Conservation (phyloP, 2,113 vertebrate genomes). For the Bos javanicus region DNA sequence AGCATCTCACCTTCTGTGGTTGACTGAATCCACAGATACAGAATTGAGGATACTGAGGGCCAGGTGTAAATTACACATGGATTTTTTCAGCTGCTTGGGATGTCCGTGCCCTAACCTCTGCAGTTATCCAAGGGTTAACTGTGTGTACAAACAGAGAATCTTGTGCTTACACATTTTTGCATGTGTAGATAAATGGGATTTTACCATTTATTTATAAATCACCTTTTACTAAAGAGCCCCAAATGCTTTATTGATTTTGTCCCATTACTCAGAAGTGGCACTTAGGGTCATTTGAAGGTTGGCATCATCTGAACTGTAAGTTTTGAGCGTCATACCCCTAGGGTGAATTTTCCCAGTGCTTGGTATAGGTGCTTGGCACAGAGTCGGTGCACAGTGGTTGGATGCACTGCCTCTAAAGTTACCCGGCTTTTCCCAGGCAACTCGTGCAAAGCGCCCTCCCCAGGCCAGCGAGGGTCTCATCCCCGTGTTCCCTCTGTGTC, state of each 20-base stretch:
- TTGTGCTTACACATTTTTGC: neutral
- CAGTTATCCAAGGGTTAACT: neutral
- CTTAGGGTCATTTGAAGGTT: neutral
- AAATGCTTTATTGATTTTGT: neutral
- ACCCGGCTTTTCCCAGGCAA: neutral
- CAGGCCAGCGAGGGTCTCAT: neutral
- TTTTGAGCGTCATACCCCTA: neutral
- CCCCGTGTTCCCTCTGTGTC: accelerated
- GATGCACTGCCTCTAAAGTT: neutral
- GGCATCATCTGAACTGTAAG: neutral
- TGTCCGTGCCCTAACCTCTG: neutral
- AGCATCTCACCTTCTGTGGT: neutral
- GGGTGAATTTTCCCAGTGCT: neutral
- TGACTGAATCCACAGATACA: neutral
- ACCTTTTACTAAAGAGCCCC: neutral
- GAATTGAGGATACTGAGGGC: neutral
- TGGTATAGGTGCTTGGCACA: neutral
- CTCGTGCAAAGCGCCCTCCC: neutral
- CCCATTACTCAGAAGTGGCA: neutral
- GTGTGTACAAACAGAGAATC: neutral
- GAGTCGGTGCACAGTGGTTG: neutral
- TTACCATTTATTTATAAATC: neutral
- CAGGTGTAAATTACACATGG: neutral
- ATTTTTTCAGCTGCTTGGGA: neutral
- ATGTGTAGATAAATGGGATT: neutral